A percentile compares a stretch with the other conserved stretches of the same genome.
Conservation (phyloP, 2,888 invertebrate genomes). For the Artemia sp. region DNA sequence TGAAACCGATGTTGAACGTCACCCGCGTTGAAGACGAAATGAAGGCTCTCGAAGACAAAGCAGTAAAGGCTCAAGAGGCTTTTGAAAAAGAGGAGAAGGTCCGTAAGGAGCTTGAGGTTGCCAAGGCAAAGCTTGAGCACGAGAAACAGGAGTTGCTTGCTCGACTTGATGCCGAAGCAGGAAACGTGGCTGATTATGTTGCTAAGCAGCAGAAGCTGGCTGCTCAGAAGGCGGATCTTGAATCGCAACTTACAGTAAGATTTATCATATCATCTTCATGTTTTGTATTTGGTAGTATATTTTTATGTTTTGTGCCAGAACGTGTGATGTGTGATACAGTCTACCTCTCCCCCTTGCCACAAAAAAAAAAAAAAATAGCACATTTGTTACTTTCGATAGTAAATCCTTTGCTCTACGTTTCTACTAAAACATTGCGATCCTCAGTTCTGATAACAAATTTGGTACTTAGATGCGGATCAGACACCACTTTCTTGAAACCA, state of each 20-base stretch:
- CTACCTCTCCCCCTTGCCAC: too few species aligned
- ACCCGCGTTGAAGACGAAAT: slow-evolving; percentile 98
- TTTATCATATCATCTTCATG: not conserved
- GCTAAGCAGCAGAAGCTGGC: slow-evolving; percentile 83
- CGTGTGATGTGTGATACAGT: too few species aligned
- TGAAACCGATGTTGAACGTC: slow-evolving; percentile 98
- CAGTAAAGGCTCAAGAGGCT: slow-evolving; percentile 80
- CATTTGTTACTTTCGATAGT: too few species aligned
- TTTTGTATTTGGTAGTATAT: too few species aligned
- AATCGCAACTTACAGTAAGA: slow-evolving; percentile 78
- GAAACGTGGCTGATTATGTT: slow-evolving; percentile 72
- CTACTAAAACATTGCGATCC: too few species aligned
- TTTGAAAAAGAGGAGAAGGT: slow-evolving; percentile 87
- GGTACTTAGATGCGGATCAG: too few species aligned
- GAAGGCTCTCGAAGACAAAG: slow-evolving; percentile 94
- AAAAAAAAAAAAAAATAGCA: too few species aligned
- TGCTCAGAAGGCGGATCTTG: slow-evolving; percentile 90
- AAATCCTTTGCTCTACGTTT: too few species aligned
- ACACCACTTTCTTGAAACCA: too few species aligned
- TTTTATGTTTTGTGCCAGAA: too few species aligned
- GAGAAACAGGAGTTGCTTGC: slow-evolving; percentile 83
- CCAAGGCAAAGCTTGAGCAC: slow-evolving; percentile 76
- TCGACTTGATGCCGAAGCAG: slow-evolving; percentile 83
- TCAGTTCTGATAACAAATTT: too few species aligned
- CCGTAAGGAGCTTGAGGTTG: slow-evolving; percentile 86